Conservation (phyloP, 2,797 vertebrate genomes). For the Antennarius maculatus region DNA sequence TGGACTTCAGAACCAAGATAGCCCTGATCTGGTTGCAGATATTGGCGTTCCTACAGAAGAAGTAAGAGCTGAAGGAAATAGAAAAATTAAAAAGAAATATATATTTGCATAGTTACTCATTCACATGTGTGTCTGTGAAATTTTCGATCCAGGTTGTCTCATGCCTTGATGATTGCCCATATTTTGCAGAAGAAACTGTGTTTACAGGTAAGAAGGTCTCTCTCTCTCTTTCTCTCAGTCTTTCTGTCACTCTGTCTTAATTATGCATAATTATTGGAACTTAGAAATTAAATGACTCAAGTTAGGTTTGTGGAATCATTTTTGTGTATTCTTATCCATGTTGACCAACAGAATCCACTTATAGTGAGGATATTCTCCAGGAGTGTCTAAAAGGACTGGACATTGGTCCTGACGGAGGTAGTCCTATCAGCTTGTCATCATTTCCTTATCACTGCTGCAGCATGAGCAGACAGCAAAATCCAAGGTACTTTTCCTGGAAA, state of each 20-base stretch:
- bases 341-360: conserved; percentile 30
- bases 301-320: background rate
- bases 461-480: conserved; percentile 28
- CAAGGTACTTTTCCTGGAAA: conserved; percentile 36
- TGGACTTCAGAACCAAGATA: conserved; percentile 58
- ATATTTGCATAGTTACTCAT: conserved; percentile 10
- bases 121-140: conserved; percentile 22
- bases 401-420: conserved; percentile 70
- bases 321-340: background rate
- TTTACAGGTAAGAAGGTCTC: conserved; percentile 42
- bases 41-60: conserved; percentile 36
- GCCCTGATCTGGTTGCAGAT: conserved; percentile 13
- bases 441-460: conserved; percentile 34
- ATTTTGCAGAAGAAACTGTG: conserved; percentile 4
- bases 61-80: conserved; percentile 37
- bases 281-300: background rate
- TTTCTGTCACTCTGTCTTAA: background rate
- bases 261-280: background rate
- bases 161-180: conserved; percentile 2
- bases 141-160: conserved; percentile 40
- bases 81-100: background rate
- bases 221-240: background rate
- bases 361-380: conserved; percentile 65
- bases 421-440: conserved; percentile 5
- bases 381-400: conserved; percentile 66